phyloP scores from a whole-genome alignment of 2,113 vertebrate genomes.

The Pluvianellus socialis region DNA sequence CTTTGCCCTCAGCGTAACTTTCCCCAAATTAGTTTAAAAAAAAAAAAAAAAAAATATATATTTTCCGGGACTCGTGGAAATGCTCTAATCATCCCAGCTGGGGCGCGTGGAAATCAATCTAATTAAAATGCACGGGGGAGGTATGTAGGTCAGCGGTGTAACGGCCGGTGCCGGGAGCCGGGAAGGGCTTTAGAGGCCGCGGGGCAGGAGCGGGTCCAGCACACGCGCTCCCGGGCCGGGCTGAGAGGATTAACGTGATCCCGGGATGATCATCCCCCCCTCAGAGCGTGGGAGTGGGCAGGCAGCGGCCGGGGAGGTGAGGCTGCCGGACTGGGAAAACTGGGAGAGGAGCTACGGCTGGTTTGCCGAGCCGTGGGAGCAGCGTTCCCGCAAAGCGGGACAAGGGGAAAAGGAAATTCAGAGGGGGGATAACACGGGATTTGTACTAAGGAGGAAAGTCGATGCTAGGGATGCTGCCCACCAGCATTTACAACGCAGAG shows the following conservation, averaged over 20 bases:
- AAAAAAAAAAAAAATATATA: background rate
- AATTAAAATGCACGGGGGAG: background rate
- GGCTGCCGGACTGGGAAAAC: background rate
- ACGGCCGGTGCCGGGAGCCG: too few species aligned
- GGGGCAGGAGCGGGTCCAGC: background rate
- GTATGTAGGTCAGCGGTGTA: background rate
- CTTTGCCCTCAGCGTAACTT: background rate
- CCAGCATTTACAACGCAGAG: accelerated
- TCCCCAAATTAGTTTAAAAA: background rate
- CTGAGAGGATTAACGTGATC: background rate
- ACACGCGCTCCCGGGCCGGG: background rate
- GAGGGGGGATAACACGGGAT: background rate
- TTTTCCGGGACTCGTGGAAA: background rate
- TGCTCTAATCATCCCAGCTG: background rate
- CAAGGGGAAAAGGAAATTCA: background rate
- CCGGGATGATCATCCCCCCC: background rate
- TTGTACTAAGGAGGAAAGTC: background rate
- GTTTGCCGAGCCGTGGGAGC: background rate
- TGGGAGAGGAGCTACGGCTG: background rate
- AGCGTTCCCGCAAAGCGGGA: background rate
- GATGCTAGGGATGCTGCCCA: background rate
- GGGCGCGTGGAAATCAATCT: background rate
- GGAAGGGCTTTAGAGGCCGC: background rate
- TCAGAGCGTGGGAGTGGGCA: background rate
- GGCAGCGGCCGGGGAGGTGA: background rate